Base-by-base conservation (phyloP, 2,113 vertebrate species). In the Puma concolor region DNA sequence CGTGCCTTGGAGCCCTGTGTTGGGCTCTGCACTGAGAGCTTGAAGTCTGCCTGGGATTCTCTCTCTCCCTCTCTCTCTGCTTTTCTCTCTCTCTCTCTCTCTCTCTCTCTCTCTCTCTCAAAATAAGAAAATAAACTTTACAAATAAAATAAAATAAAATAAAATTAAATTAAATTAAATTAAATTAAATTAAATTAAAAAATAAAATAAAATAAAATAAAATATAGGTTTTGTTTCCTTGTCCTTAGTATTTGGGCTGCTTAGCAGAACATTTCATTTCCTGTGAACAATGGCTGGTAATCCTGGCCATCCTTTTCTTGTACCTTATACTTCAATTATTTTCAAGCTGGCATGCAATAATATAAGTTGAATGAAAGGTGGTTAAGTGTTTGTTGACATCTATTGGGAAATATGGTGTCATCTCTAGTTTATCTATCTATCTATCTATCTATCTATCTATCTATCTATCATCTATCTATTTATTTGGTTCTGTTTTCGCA, bases 191-290 rank as follows among this genome's bases (percentile, higher is more conserved):
- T 1, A 57, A 57, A 57, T 57, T n/a, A n/a, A n/a, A 57, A 57
- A 60, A 19, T 60, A 23, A 60, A 60, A 60, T 23, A 60, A 57
- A 57, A 57, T 60, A 60, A 44, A 44, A 44, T 44, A 44, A 44
- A 44, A 44, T 1, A 36, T 36, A 36, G 36, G 54, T 95, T 95
- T 90, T 91, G 44, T 92, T 92, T 95, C 92, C 94, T 96, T 91
- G 19, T 91, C 41, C 60, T 88, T 96, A 44, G 64, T 71, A 57
- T 93, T 83, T 92, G 76, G 63, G 66, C 80, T 84, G 80, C 69
- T 87, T 91, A 80, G 54, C 74, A 88, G 69, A 87, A 81, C n/a
- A 64, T 97, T 98, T 96, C 69, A 82, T 97, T 96, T 96, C 69
- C 93, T 89, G 16, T 89, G 77, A 93, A 93, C 69, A 71, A 90